Base-by-base conservation (phyloP, 1,140 invertebrate genomes). In the Teleopsis dalmanni region DNA sequence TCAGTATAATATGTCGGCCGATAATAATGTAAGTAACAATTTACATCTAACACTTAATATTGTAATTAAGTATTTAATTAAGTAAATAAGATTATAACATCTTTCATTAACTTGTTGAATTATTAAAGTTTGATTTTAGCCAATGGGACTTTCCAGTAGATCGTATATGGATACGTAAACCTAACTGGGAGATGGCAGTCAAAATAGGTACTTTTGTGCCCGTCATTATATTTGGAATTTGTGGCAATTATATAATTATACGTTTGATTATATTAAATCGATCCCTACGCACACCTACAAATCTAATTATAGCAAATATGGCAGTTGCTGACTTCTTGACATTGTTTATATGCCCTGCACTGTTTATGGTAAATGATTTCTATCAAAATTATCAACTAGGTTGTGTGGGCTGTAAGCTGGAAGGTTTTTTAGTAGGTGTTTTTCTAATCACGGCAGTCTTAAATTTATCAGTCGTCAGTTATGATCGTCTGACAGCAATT, bases 261-360 rank as follows among this genome's bases (percentile, higher is more conserved):
- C 72, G 81, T 36, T 77, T 87, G 1, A 77, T 91, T 14, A 50
- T 78, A 0, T 77, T 73, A n/a, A 81, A 82, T 57, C 77, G 78
- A 53, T 76, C 82, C 52, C 74, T 90, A 45, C 76, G 81, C 48
- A 82, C 83, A n/a, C 79, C 86, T 0, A 87, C 86, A 3, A 90
- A 91, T 71, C 72, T 87, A 23, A 75, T 91, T 19, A 84, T 93
- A 9, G 78, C 82, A 22, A 91, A 88, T 55, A 81, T 91, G 75
- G 87, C 87, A 0, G 57, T 83, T 3, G 83, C 86, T 0, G 88
- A 91, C 69, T 70, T 90, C 3, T 60, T 83, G 1, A 87, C 82
- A 0, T 70, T 88, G n/a, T 49, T 87, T 3, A 73, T 90, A 8
- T 85, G 86, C 46, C 84, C 86, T 0, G 80, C 78, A 73, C 79